A percentile compares a stretch with the other conserved stretches of the same genome.
Evolutionary conservation across 1,140 invertebrate genomes (phyloP).

Genomic region (Ips nitidus): DNA sequence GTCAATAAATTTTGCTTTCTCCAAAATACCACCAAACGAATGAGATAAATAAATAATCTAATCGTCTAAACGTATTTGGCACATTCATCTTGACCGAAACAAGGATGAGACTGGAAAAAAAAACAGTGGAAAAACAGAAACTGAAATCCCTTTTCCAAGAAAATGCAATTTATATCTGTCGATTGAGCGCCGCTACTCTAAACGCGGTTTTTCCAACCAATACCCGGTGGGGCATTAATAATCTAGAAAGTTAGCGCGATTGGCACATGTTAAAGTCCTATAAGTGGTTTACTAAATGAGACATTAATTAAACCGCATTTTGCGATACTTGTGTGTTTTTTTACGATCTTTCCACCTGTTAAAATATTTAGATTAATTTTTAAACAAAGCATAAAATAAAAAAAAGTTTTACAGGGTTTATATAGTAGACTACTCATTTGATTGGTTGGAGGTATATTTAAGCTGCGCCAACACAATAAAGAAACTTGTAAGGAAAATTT

Average conservation of each 20-base stretch:
- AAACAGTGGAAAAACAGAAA: slow-evolving; percentile 27
- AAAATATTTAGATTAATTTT: background rate
- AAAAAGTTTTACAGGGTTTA: no score
- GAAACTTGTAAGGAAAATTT: slow-evolving; percentile 4
- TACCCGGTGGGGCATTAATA: slow-evolving; percentile 24
- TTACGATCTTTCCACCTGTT: background rate
- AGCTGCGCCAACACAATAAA: background rate
- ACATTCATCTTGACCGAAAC: slow-evolving; percentile 30
- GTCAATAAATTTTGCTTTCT: slow-evolving; percentile 25
- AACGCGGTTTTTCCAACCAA: slow-evolving; percentile 28
- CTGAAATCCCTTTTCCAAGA: slow-evolving; percentile 26
- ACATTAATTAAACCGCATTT: slow-evolving; percentile 26
- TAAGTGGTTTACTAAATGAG: slow-evolving; percentile 28
- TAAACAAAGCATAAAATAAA: background rate
- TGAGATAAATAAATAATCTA: slow-evolving; percentile 29
- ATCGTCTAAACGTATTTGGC: slow-evolving; percentile 30
- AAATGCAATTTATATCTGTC: slow-evolving; percentile 32
- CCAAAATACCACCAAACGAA: slow-evolving; percentile 22
- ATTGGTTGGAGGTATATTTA: no score
- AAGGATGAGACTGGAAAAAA: slow-evolving; percentile 27
- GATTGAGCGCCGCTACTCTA: slow-evolving; percentile 26
- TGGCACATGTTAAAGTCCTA: slow-evolving; percentile 24
- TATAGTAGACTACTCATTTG: no score
- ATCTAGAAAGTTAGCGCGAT: slow-evolving; percentile 27
- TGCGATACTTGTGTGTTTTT: background rate